A percentile compares a stretch with the other conserved stretches of the same genome.
Evolutionary conservation across 2,888 invertebrate species (phyloP).

Genomic region (Ceraclea dissimilis): DNA sequence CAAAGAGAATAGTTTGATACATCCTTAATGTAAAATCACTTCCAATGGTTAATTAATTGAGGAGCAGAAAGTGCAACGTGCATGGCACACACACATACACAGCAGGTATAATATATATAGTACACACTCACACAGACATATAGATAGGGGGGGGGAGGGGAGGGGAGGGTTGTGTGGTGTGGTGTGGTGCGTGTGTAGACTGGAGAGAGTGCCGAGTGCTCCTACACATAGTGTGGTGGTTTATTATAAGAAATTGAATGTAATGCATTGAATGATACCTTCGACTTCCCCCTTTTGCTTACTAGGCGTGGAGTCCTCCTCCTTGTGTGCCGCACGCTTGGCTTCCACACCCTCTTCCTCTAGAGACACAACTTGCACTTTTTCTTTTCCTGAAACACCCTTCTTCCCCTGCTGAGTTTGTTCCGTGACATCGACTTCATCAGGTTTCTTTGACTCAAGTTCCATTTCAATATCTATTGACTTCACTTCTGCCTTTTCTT

Average conservation of each 20-base stretch:
- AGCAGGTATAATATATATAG: too few species aligned
- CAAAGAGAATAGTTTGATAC: too few species aligned
- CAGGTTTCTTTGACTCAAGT: constrained; percentile 27
- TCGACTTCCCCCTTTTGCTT: constrained; percentile 21
- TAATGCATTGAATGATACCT: constrained; percentile 21
- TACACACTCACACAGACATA: not conserved
- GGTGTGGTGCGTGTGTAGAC: not conserved
- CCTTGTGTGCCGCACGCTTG: constrained; percentile 26
- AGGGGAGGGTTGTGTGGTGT: not conserved
- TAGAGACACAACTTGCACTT: constrained; percentile 32
- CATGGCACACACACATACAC: not conserved
- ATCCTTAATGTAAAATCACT: too few species aligned
- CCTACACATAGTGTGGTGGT: not conserved
- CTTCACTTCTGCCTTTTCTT: constrained; percentile 36
- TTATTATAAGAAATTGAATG: not conserved
- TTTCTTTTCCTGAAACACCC: constrained; percentile 31
- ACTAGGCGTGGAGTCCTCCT: constrained; percentile 16
- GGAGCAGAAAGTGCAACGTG: not conserved
- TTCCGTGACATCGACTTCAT: constrained; percentile 27
- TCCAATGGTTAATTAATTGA: too few species aligned
- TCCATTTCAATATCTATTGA: constrained; percentile 33
- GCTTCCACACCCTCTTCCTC: constrained; percentile 31
- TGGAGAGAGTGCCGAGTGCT: not conserved
- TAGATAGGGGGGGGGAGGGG: not conserved
- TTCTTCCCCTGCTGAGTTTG: constrained; percentile 23